Evolutionary conservation across 2,113 vertebrate species (phyloP), one percentile per base, ranked within the genome.

Genomic region (Cottus gobio): DNA sequence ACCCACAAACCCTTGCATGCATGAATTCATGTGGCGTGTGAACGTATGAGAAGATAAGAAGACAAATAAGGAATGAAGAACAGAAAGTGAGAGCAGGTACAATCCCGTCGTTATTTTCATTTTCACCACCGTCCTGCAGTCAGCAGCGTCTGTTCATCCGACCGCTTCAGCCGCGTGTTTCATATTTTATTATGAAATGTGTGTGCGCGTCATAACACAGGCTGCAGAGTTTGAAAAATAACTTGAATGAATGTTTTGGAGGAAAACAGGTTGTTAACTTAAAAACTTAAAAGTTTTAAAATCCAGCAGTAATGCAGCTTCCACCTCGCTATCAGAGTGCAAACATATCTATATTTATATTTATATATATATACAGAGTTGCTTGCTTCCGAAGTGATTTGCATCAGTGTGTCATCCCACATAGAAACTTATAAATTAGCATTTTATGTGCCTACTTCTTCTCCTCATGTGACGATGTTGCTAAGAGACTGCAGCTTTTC

Each of bases 31-130:
- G 30, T 36, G 48, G 4, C 11, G 10, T 42, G 39, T 42, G 39
- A n/a, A 24, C 36, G 57, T 22, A 16, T 13, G 13, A 28, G 28
- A 11, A 50, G 54, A 61, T 50, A 10, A 82, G 64, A 80, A 82
- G 56, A 68, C 65, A 85, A 89, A 77, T 36, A 7, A 68, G 79
- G 86, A 87, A 82, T 57, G 3, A 56, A 5, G 12, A 8, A 57
- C 26, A 76, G 75, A 85, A 64, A 82, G 64, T 34, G n/a, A 63
- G 50, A 69, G 9, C 2, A 2, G 12, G 12, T 15, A 13, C 34
- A 34, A 37, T 42, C 7, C 6, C 34, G 20, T 31, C 42, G 22
- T 15, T 24, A 22, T 10, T 34, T 34, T 63, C 56, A 61, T 22
- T 54, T 61, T 61, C 10, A 1, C 36, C 4, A 18, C n/a, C n/a